Percentiles rank a stretch among this genome's conserved stretches.
Evolutionary conservation across 2,113 vertebrate species (phyloP).

Genomic region (Seriola dumerili): DNA sequence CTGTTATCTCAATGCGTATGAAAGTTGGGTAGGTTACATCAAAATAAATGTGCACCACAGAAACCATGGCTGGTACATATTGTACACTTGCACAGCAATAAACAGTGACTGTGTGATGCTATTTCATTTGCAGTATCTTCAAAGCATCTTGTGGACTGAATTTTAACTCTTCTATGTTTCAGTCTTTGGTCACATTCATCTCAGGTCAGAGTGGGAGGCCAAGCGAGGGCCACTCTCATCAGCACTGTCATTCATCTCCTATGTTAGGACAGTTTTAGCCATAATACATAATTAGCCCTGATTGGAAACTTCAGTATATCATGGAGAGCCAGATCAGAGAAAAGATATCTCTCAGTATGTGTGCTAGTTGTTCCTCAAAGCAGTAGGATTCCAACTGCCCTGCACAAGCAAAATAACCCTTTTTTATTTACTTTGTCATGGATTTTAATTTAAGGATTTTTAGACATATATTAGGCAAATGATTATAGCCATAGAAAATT

Average conservation of each 20-base stretch:
- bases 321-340: slow-evolving; percentile 40
- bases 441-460: slow-evolving; percentile 30
- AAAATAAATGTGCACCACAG: slow-evolving; percentile 39
- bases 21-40: slow-evolving; percentile 23
- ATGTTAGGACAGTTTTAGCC: slow-evolving; percentile 77
- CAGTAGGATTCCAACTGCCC: not conserved
- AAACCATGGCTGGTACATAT: slow-evolving; percentile 8
- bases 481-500: slow-evolving; percentile 14
- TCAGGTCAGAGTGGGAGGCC: slow-evolving; percentile 59
- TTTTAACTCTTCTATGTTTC: slow-evolving; percentile 21
- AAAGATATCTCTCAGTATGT: slow-evolving; percentile 20
- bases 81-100: slow-evolving; percentile 1
- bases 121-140: slow-evolving; percentile 28
- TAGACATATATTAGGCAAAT: slow-evolving; percentile 8
- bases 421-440: slow-evolving; percentile 11
- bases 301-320: slow-evolving; percentile 71
- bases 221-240: slow-evolving; percentile 70
- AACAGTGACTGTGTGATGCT: not conserved
- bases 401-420: slow-evolving; percentile 29
- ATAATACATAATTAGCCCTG: slow-evolving; percentile 64
- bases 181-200: slow-evolving; percentile 36
- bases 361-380: slow-evolving; percentile 16
- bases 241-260: slow-evolving; percentile 69
- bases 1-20: slow-evolving; percentile 18
- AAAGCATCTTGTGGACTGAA: slow-evolving; percentile 18